phyloP scores from a whole-genome alignment of 2,797 vertebrate genomes.

The Tiaroga cobitis region DNA sequence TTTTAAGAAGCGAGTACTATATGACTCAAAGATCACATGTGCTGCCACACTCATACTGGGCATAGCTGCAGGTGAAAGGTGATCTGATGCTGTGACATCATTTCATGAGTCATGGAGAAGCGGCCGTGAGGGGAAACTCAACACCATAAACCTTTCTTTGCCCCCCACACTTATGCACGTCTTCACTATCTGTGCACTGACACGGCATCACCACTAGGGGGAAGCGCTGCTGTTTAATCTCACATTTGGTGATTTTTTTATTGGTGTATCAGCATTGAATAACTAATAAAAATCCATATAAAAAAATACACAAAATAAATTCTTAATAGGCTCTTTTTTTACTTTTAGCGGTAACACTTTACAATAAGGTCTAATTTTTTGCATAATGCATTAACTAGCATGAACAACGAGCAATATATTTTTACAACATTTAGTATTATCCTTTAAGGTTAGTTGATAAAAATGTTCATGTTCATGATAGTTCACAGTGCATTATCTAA shows the following conservation, averaged over 20 bases:
- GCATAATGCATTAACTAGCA: not conserved
- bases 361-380: not conserved
- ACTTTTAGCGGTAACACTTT: not conserved
- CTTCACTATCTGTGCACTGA: conserved; percentile 23
- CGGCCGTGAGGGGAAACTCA: conserved; percentile 60
- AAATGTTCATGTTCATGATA: not conserved
- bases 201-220: conserved; percentile 31
- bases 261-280: not conserved
- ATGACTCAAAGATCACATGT: conserved; percentile 46
- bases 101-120: conserved; percentile 72
- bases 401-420: not conserved
- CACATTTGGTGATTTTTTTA: not conserved
- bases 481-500: not conserved
- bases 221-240: conserved; percentile 8
- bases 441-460: not conserved
- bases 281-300: not conserved
- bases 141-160: conserved; percentile 55
- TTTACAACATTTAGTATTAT: not conserved
- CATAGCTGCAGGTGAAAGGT: conserved; percentile 65
- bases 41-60: conserved; percentile 28
- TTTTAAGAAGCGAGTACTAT: conserved; percentile 43
- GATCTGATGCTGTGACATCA: conserved; percentile 70
- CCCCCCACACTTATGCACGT: not conserved
- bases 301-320: not conserved
- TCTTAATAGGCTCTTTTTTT: not conserved